These are phyloP conservation scores for Liasis olivaceus DNA, from an alignment of 2,797 vertebrate species.

Conservation along the genomic window DNA sequence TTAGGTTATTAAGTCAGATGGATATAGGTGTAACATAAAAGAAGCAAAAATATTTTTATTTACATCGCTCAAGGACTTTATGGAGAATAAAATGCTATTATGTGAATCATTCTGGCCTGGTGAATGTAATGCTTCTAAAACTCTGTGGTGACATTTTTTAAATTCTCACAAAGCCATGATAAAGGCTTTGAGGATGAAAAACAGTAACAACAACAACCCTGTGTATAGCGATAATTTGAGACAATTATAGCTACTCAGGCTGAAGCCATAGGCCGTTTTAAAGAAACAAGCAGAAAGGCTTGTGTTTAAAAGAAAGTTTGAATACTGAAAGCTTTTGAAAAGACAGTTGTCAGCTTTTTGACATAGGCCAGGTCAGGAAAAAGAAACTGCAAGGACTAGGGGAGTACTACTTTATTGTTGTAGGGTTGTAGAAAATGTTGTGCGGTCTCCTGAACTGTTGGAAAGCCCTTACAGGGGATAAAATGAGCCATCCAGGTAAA, in stretches of 20 bases:
- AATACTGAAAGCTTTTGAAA: not conserved
- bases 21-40: not conserved
- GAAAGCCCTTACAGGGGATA: not conserved
- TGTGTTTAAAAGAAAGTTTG: not conserved
- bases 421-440: not conserved
- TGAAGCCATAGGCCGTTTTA: not conserved
- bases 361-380: not conserved
- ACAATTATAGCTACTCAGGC: not conserved
- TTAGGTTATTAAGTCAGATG: not conserved
- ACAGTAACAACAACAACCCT: not conserved
- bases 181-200: not conserved
- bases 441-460: not conserved
- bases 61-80: not conserved
- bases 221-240: not conserved
- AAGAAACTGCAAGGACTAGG: not conserved
- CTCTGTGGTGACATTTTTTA: not conserved
- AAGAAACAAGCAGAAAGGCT: not conserved
- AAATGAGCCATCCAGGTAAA: not conserved
- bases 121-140: not conserved
- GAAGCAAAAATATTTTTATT: not conserved
- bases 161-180: not conserved
- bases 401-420: not conserved
- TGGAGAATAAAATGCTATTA: not conserved
- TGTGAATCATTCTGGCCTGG: not conserved
- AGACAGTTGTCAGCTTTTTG: not conserved